Evolutionary conservation across 2,888 invertebrate species (phyloP), one percentile per base, ranked within the genome.

Genomic region (Euplexia lucipara): DNA sequence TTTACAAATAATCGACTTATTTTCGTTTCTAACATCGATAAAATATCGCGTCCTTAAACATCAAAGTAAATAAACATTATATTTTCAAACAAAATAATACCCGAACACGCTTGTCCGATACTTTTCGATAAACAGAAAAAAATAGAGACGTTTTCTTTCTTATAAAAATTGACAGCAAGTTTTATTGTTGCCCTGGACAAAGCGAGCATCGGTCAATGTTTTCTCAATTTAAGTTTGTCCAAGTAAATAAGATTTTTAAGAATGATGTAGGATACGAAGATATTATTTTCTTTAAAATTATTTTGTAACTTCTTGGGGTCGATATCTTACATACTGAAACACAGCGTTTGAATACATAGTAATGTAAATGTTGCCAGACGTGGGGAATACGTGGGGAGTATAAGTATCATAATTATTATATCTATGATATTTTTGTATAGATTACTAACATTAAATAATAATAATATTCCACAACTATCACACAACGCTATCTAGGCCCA

Each of bases 51-150:
- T 69, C 53, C 57, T 57, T 41, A 45, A 70, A 78, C 48, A 69
- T 67, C 60, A 75, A 69, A 67, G 65, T 58, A 70, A 77, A 70
- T 62, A 79, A 65, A 71, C 49, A 68, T 63, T 57, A 44, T 56
- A 63, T 78, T 81, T 70, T 51, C 70, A 61, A 65, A 81, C 68
- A 64, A 69, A 80, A 70, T 68, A 66, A 70, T 60, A 39, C 49
- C 60, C 26, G 44, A 62, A 68, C 51, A 65, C 32, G 45, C 41
- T 51, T 68, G 72, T 71, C 72, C 53, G 41, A 61, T 59, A 67
- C 37, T 67, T 72, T 59, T 47, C 37, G 45, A 67, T 35, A 30
- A 62, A 53, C 70, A 65, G 41, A 64, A 52, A 70, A 49, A 81
- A 78, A 63, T 44, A 32, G 16, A 14, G 63, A 63, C 47, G 16